Evolutionary conservation across 2,797 vertebrate species (phyloP), one percentile per base, ranked within the genome.

Genomic region (Hylomyscus alleni): DNA sequence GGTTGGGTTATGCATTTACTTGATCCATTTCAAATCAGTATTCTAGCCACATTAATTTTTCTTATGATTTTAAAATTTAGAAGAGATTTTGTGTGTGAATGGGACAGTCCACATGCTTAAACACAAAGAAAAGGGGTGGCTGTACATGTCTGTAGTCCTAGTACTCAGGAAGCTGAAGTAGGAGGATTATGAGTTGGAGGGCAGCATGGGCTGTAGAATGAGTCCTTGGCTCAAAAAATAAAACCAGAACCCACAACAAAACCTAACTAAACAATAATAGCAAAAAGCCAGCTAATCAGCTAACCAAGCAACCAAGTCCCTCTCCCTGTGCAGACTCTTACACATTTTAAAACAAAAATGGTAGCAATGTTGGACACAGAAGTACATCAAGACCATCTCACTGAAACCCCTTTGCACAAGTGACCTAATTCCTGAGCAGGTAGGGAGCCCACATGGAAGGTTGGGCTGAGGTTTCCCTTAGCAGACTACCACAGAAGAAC

Each of bases 11-110:
- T 95, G 60, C 1, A 77, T 52, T 91, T 47, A 72, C 86, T 73
- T 0, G 54, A 58, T 85, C 44, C 89, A 81, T n/a, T 90, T 95
- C 77, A 87, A 95, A 47, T 75, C 19, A 58, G 60, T 85, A n/a
- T 65, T 26, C 62, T 90, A 81, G 81, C 56, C 12, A 56, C 73
- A 54, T 67, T 81, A 76, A 83, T 52, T 88, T 91, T 88, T 65
- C 26, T 86, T 82, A 15, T 65, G 82, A 54, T 87, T 96, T 93
- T 82, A 85, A 89, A 40, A 56, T 93, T 92, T 87, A 88, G 62
- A 81, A 95, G 89, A 85, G 80, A 47, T 73, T 90, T 90, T 92
- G 22, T 26, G 31, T 50, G 3, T 93, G 75, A 95, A 14, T 82
- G 47, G 40, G 73, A 54, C 76, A 40, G 76, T 19, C 89, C 60